Evolutionary conservation across 2,888 invertebrate species (phyloP).

Genomic region (Globia sparganii): DNA sequence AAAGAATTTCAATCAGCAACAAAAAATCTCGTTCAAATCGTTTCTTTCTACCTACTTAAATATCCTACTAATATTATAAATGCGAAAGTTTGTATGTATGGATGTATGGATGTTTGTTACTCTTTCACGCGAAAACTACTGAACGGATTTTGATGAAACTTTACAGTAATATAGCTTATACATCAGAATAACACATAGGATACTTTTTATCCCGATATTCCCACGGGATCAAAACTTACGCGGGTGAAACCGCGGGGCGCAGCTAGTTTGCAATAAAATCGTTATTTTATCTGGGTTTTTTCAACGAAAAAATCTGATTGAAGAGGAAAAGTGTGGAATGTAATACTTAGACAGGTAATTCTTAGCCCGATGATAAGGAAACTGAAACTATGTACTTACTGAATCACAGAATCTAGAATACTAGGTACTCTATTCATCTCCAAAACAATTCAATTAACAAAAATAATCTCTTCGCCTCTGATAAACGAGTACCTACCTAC

Average conservation of each 20-base stretch:
- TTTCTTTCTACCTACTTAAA: not conserved
- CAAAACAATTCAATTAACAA: conserved; percentile 7
- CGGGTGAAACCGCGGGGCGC: too few relatives aligned
- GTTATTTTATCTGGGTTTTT: not conserved
- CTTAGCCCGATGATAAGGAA: not conserved
- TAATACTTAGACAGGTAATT: not conserved
- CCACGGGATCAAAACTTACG: too few relatives aligned
- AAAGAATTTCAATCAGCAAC: not conserved
- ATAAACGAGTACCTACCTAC: conserved; percentile 10
- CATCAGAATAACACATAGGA: too few relatives aligned
- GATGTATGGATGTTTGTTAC: too few relatives aligned
- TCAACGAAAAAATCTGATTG: not conserved
- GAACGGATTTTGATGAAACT: too few relatives aligned
- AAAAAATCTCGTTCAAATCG: not conserved
- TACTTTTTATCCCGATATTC: too few relatives aligned
- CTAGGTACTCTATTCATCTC: not conserved
- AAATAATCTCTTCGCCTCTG: not conserved
- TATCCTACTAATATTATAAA: too few relatives aligned
- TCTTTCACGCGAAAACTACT: too few relatives aligned
- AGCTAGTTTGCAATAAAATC: too few relatives aligned
- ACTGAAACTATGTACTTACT: not conserved
- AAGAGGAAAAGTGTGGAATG: not conserved
- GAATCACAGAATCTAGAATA: not conserved
- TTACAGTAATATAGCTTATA: too few relatives aligned
- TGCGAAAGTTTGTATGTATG: too few relatives aligned